Conservation (phyloP, 2,797 vertebrate species). For the Sphenopsis melanotis region DNA sequence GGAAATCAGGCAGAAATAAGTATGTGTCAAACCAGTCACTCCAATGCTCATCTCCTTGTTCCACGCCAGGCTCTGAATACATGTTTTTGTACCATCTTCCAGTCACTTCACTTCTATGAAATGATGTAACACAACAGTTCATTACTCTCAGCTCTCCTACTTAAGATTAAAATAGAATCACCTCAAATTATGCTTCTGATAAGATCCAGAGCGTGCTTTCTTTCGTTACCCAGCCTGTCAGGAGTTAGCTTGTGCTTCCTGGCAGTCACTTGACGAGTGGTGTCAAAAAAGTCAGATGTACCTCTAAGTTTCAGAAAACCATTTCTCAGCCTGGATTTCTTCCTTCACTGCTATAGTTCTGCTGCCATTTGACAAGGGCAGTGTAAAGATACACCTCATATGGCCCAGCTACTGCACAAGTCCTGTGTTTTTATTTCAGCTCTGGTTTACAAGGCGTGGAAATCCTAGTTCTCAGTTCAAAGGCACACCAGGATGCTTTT, state of each 20-base stretch:
- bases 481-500: not conserved
- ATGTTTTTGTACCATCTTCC: not conserved
- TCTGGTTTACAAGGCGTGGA: not conserved
- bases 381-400: not conserved
- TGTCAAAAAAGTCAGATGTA: not conserved
- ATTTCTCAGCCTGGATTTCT: not conserved
- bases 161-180: constrained; percentile 7
- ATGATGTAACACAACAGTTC: not conserved
- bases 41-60: not conserved
- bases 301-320: not conserved
- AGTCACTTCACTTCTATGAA: not conserved
- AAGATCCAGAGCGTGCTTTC: not conserved
- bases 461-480: not conserved
- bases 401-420: not conserved
- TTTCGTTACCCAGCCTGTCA: not conserved
- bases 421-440: not conserved
- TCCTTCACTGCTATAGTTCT: not conserved
- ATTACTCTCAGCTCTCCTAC: not conserved
- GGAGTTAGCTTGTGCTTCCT: not conserved
- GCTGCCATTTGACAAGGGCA: not conserved
- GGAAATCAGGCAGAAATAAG: not conserved
- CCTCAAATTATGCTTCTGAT: not conserved
- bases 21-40: not conserved
- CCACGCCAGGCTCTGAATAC: not conserved
- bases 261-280: not conserved